Evolutionary conservation across 2,113 vertebrate genomes (phyloP).

Genomic region (Tachycineta bicolor): DNA sequence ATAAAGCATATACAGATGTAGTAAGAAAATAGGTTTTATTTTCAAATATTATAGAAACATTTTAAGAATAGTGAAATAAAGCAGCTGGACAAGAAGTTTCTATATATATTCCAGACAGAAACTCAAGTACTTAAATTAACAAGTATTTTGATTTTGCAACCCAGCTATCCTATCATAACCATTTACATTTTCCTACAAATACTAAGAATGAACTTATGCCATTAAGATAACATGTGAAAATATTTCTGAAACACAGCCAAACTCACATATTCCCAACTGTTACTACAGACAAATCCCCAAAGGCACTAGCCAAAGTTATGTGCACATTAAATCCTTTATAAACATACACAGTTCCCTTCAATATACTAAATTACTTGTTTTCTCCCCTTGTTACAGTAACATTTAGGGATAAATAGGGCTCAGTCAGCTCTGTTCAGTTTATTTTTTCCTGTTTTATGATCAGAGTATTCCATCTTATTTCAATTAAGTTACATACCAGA

Average conservation of each 20-base stretch:
- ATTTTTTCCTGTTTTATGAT: background rate
- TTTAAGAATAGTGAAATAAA: background rate
- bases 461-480: background rate
- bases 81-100: background rate
- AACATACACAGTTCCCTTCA: background rate
- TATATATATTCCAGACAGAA: background rate
- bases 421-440: background rate
- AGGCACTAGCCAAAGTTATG: background rate
- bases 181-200: background rate
- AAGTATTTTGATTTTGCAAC: background rate
- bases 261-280: background rate
- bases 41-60: background rate
- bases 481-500: background rate
- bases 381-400: background rate
- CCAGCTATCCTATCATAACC: background rate
- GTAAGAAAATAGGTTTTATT: constrained; percentile 24
- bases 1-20: background rate
- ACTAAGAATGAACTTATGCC: background rate
- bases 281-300: background rate
- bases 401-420: background rate
- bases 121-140: background rate
- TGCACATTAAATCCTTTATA: background rate
- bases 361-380: background rate
- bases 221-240: background rate
- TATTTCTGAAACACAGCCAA: background rate